Conservation (phyloP, 2,888 invertebrate species). For the Oscheius sp. region DNA sequence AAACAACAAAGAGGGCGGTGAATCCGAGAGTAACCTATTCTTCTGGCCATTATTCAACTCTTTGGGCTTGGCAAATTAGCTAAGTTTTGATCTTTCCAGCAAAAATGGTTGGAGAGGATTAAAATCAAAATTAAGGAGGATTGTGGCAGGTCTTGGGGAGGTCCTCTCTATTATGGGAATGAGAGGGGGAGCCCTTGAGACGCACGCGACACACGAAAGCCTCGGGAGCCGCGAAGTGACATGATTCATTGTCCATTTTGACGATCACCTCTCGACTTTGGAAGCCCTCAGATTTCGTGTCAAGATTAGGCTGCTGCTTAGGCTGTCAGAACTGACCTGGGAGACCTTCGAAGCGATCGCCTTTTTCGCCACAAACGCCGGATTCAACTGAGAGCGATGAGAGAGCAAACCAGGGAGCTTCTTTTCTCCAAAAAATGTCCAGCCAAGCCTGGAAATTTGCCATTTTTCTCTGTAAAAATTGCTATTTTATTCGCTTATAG, state of each 20-base stretch:
- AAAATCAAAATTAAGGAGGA: background rate
- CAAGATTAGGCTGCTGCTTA: background rate
- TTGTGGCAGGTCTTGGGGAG: background rate
- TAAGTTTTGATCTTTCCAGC: background rate
- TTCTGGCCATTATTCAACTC: too few relatives aligned
- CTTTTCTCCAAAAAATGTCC: constrained; percentile 28
- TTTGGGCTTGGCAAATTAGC: too few relatives aligned
- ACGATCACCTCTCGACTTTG: too few relatives aligned
- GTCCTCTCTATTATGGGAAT: constrained; percentile 20
- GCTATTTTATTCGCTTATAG: too few relatives aligned
- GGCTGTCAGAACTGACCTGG: background rate
- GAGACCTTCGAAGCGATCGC: constrained; percentile 7
- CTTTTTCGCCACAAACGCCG: constrained; percentile 32
- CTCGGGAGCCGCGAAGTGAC: constrained; percentile 8
- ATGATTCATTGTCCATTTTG: constrained; percentile 13
- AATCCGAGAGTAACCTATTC: background rate
- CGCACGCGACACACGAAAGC: constrained; percentile 6
- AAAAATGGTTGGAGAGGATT: background rate
- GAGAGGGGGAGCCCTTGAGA: constrained; percentile 20
- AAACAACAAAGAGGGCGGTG: background rate
- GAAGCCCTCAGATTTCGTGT: background rate
- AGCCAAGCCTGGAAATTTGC: background rate
- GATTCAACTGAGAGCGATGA: constrained; percentile 28
- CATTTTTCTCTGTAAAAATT: too few relatives aligned
- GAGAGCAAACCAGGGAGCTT: constrained; percentile 31